Conservation (phyloP, 2,797 vertebrate species). For the Anguilla marmorata region DNA sequence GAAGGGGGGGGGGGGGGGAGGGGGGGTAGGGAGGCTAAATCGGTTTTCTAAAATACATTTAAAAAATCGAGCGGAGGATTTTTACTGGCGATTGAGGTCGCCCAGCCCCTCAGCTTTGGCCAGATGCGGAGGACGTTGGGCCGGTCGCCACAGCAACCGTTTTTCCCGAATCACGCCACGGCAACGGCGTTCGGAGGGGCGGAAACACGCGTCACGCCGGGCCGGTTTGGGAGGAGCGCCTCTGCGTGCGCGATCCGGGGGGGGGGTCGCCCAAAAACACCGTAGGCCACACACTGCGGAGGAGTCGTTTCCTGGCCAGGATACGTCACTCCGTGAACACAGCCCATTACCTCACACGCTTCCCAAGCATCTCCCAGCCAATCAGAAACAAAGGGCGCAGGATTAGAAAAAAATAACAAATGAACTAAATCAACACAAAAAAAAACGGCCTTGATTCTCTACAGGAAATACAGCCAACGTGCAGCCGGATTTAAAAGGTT, state of each 20-base stretch:
- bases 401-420: neutral
- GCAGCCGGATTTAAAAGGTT: neutral
- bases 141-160: constrained; percentile 46
- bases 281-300: neutral
- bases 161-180: constrained; percentile 32
- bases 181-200: constrained; percentile 28
- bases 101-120: constrained; percentile 25
- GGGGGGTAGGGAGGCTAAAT: too few species aligned
- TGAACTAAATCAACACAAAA: too few species aligned
- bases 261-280: neutral
- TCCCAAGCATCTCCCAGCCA: too few species aligned
- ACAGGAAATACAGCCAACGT: neutral
- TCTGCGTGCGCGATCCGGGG: too few species aligned
- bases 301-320: neutral
- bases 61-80: neutral
- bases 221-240: neutral
- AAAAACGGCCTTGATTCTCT: neutral
- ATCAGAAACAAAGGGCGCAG: too few species aligned
- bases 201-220: constrained; percentile 39
- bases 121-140: constrained; percentile 48
- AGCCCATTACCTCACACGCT: neutral
- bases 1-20: neutral
- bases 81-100: neutral
- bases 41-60: too few species aligned
- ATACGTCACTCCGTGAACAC: neutral